Evolutionary conservation across 2,888 invertebrate species (phyloP).

Genomic region (Dioctria rufipes): DNA sequence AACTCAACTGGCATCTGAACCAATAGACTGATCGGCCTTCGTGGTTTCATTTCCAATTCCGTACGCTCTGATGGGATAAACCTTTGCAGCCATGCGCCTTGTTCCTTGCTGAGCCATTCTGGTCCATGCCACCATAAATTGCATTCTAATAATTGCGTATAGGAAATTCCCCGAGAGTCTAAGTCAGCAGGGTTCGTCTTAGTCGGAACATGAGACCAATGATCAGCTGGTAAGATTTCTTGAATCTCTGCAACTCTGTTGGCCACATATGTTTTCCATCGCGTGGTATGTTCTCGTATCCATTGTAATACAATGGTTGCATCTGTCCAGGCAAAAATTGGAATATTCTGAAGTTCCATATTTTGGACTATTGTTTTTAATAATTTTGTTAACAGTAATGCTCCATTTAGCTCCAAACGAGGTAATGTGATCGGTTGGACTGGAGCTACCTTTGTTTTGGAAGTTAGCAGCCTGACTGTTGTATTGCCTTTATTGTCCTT

Average conservation of each 20-base stretch:
- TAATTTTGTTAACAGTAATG: background rate
- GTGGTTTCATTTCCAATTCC: no score
- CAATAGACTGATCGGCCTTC: no score
- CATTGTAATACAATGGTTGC: background rate
- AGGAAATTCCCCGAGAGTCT: background rate
- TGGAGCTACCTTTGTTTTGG: background rate
- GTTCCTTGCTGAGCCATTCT: background rate
- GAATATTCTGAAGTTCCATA: background rate
- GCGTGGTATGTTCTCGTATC: background rate
- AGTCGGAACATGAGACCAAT: background rate
- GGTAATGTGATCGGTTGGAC: background rate
- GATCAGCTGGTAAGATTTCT: background rate
- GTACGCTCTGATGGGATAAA: no score
- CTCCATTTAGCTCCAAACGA: background rate
- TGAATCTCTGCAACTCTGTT: background rate
- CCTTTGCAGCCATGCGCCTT: background rate
- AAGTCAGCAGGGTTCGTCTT: background rate
- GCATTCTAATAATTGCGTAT: background rate
- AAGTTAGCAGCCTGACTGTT: background rate
- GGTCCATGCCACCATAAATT: conserved; percentile 1
- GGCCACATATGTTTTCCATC: background rate
- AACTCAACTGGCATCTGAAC: background rate
- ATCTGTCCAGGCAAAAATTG: background rate
- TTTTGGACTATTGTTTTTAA: background rate
- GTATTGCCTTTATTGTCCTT: no score